phyloP scores from a whole-genome alignment of 2,113 vertebrate genomes.

The Bothrops jararaca region DNA sequence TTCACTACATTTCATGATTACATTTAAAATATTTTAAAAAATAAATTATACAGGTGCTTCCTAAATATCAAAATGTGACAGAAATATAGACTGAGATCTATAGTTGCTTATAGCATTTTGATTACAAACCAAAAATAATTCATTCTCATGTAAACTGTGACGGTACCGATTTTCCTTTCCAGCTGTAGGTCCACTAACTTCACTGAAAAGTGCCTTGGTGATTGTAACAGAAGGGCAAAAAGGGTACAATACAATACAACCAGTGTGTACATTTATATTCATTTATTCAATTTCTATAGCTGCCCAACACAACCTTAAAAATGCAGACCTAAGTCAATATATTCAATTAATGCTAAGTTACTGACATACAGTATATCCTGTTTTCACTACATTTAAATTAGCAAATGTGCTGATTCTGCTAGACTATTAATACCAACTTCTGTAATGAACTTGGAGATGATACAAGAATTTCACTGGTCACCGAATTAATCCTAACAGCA shows the following conservation, averaged over 20 bases:
- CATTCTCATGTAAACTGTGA: not conserved
- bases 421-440: not conserved
- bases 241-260: not conserved
- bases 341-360: not conserved
- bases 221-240: not conserved
- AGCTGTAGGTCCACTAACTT: not conserved
- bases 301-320: not conserved
- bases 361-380: rapidly evolving
- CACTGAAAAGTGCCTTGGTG: not conserved
- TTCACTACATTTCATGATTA: conserved; percentile 30
- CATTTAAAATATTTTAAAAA: not conserved
- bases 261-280: not conserved
- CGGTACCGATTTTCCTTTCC: conserved; percentile 8
- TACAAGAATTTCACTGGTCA: rapidly evolving
- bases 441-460: not conserved
- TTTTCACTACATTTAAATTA: not conserved
- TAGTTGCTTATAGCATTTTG: not conserved
- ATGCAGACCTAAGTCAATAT: not conserved
- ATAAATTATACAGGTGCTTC: not conserved
- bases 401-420: not conserved
- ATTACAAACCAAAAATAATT: not conserved
- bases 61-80: not conserved
- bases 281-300: not conserved
- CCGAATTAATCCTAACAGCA: not conserved
- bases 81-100: not conserved